A percentile compares a stretch with the other conserved stretches of the same genome.
Evolutionary conservation across 2,113 vertebrate species (phyloP).

Genomic region (Lepidothrix coronata): DNA sequence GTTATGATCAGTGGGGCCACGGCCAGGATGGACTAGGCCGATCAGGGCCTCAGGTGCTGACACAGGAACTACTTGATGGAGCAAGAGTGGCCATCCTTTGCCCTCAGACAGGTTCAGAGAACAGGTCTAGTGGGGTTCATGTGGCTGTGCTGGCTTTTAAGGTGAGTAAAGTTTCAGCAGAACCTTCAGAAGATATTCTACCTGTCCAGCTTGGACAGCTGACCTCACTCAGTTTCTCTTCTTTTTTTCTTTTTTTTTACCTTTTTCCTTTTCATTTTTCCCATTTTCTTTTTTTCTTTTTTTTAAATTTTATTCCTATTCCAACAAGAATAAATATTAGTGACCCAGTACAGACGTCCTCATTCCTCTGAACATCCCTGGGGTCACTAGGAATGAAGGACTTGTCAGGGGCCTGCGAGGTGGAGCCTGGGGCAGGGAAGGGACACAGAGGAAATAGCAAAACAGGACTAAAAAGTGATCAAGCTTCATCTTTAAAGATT

Average conservation of each 20-base stretch:
- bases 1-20: fast-evolving
- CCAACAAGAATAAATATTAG: neutral
- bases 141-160: neutral
- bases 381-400: neutral
- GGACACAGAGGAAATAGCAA: neutral
- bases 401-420: neutral
- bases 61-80: neutral
- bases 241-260: no score
- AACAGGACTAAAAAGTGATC: neutral
- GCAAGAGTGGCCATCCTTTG: fast-evolving
- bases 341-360: neutral
- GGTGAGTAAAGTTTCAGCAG: neutral
- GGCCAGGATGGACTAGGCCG: neutral
- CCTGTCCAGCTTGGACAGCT: neutral
- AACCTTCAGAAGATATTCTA: neutral
- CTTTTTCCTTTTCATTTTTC: no score
- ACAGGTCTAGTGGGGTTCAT: fast-evolving
- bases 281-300: neutral
- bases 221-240: neutral
- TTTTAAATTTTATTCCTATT: neutral
- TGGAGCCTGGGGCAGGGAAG: neutral
- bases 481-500: neutral
- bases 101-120: neutral
- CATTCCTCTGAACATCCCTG: neutral
- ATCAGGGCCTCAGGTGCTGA: neutral